Percentiles rank a stretch among this genome's conserved stretches.
Conservation (phyloP, 2,113 vertebrate genomes). For the Gracilinanus agilis region DNA sequence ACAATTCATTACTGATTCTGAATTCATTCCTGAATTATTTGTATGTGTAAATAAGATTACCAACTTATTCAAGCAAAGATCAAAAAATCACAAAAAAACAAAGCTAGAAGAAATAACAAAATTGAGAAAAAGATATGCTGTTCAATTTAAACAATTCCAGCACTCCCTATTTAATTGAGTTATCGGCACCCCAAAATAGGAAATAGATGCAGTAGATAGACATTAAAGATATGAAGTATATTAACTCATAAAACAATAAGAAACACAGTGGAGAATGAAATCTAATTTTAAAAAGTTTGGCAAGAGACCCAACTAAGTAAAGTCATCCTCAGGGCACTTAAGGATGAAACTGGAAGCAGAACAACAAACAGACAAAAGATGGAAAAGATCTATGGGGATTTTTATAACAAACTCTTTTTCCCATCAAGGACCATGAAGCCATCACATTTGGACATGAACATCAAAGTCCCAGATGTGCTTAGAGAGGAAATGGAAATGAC, state of each 20-base stretch:
- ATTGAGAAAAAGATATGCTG: neutral
- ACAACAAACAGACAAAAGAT: slow-evolving; percentile 1
- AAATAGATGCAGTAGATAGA: neutral
- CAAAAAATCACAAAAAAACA: neutral
- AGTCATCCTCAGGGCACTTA: neutral
- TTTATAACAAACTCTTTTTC: neutral
- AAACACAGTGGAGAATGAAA: neutral
- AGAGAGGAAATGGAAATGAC: slow-evolving; percentile 8
- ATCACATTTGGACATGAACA: slow-evolving; percentile 8
- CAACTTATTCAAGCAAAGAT: neutral
- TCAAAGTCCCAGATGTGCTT: neutral
- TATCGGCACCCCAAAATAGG: neutral
- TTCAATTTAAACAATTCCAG: neutral
- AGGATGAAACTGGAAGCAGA: neutral
- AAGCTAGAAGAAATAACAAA: neutral
- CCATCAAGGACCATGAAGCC: neutral
- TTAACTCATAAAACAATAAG: neutral
- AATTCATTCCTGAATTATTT: neutral
- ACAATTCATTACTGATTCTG: neutral
- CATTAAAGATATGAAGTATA: neutral
- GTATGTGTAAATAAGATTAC: neutral
- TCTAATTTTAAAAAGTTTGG: neutral
- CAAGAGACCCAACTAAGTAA: neutral
- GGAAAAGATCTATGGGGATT: neutral
- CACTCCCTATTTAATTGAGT: neutral